Evolutionary conservation across 2,888 invertebrate species (phyloP).

Genomic region (Monochamus alternatus): DNA sequence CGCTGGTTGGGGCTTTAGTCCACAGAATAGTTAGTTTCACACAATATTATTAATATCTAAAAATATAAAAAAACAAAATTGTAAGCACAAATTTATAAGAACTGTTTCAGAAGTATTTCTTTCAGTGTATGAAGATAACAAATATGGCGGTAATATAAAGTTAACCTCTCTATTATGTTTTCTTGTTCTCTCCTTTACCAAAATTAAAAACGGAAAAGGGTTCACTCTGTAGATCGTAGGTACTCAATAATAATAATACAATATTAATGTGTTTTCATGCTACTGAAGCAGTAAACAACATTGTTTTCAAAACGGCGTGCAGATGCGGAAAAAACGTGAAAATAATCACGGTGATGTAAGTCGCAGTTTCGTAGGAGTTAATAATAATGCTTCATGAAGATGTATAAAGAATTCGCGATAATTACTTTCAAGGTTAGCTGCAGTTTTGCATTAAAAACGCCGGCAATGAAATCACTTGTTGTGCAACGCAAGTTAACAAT

Average conservation of each 20-base stretch:
- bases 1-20: too few species aligned
- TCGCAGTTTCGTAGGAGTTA: conserved; percentile 8
- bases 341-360: conserved; percentile 1
- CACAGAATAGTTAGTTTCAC: too few species aligned
- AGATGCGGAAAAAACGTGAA: not conserved
- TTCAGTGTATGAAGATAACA: too few species aligned
- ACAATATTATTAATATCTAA: too few species aligned
- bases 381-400: conserved; percentile 14
- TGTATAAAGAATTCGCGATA: conserved; percentile 27
- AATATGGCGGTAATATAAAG: too few species aligned
- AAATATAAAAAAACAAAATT: too few species aligned
- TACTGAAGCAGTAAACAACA: not conserved
- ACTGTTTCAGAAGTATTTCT: too few species aligned
- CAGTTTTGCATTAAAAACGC: conserved; percentile 15
- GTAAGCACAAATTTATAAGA: too few species aligned
- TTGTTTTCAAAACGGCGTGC: not conserved
- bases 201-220: too few species aligned
- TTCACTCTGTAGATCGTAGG: too few species aligned
- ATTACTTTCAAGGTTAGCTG: conserved; percentile 24
- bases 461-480: not conserved
- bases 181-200: too few species aligned
- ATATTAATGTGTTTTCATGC: not conserved
- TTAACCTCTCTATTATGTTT: too few species aligned
- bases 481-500: conserved; percentile 16
- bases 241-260: not conserved